phyloP scores from a whole-genome alignment of 30 jellyfish, hydroid and myxozoan genomes.

The Phacellophora camtschatica region DNA sequence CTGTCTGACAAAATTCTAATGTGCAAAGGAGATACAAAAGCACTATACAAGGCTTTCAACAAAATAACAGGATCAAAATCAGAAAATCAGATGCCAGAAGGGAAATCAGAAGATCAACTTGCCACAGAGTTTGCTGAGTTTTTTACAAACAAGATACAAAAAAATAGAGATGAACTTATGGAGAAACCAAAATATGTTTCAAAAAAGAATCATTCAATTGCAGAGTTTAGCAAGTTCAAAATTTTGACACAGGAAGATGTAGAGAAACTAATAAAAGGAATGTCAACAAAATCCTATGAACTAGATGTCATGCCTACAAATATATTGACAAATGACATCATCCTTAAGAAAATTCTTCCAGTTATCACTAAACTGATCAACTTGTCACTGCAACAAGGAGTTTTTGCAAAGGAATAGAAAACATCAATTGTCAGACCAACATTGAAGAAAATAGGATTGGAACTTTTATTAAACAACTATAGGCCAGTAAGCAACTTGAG shows the following conservation, averaged over 20 bases:
- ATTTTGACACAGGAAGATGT: constrained; percentile 34
- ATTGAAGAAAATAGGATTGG: too few relatives aligned
- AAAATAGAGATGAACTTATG: constrained; percentile 29
- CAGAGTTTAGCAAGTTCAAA: constrained; percentile 34
- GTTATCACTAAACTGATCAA: constrained; percentile 15
- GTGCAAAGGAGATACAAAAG: constrained; percentile 46
- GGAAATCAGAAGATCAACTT: constrained; percentile 31
- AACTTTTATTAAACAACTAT: neutral
- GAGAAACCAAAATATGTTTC: constrained; percentile 14
- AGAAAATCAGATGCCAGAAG: constrained; percentile 37
- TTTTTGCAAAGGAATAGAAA: constrained; percentile 45
- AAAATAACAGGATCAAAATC: constrained; percentile 30
- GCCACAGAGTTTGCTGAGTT: constrained; percentile 46
- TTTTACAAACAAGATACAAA: constrained; percentile 31
- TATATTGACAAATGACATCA: constrained; percentile 24
- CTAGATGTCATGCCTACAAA: constrained; percentile 46
- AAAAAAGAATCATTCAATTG: neutral
- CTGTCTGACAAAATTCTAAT: constrained; percentile 31
- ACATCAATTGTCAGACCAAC: too few relatives aligned
- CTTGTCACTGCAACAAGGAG: constrained; percentile 50
- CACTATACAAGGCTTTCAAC: constrained; percentile 31
- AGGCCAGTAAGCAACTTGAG: constrained; percentile 41
- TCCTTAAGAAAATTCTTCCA: neutral
- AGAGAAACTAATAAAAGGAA: constrained; percentile 27
- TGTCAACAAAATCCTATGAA: constrained; percentile 43